A percentile compares a stretch with the other conserved stretches of the same genome.
phyloP scores from a whole-genome alignment of 2,888 invertebrate species.

The Iphiclides podalirius region DNA sequence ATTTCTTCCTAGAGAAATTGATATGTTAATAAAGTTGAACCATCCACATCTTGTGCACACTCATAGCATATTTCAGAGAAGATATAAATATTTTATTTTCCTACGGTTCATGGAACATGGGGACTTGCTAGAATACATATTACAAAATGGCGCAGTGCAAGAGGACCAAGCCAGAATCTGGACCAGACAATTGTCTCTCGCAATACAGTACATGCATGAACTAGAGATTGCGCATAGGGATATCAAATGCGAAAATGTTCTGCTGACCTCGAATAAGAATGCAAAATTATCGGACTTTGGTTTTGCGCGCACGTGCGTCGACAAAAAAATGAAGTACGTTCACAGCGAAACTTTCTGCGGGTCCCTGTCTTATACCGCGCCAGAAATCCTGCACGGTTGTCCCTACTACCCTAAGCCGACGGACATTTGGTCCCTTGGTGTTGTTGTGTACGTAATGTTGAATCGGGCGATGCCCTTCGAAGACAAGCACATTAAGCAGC shows the following conservation, averaged over 20 bases:
- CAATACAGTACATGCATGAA: conserved; percentile 87
- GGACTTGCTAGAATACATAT: conserved; percentile 86
- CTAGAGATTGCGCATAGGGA: conserved; percentile 89
- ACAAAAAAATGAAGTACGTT: conserved; percentile 62
- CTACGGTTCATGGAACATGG: conserved; percentile 88
- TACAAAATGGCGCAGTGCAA: conserved; percentile 83
- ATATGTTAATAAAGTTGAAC: conserved; percentile 86
- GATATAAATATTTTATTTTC: conserved; percentile 86
- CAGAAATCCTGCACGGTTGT: conserved; percentile 89
- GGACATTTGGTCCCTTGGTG: conserved; percentile 90
- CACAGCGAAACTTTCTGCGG: conserved; percentile 92
- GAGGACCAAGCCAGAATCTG: conserved; percentile 86
- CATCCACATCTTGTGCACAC: conserved; percentile 91
- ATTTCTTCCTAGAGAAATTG: conserved; percentile 91
- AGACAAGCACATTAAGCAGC: conserved; percentile 85
- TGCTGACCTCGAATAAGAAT: conserved; percentile 86
- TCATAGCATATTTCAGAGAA: conserved; percentile 86
- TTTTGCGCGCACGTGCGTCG: conserved; percentile 81
- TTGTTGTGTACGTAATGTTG: conserved; percentile 89
- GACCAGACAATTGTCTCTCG: conserved; percentile 84
- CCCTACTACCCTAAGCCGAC: conserved; percentile 86
- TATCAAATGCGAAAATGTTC: conserved; percentile 91
- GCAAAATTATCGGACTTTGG: conserved; percentile 92
- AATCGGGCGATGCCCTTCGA: conserved; percentile 93
- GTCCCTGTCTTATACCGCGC: conserved; percentile 91